Evolutionary conservation across 1,140 invertebrate genomes (phyloP), one percentile per base, ranked within the genome.

Genomic region (Melitaea cinxia): DNA sequence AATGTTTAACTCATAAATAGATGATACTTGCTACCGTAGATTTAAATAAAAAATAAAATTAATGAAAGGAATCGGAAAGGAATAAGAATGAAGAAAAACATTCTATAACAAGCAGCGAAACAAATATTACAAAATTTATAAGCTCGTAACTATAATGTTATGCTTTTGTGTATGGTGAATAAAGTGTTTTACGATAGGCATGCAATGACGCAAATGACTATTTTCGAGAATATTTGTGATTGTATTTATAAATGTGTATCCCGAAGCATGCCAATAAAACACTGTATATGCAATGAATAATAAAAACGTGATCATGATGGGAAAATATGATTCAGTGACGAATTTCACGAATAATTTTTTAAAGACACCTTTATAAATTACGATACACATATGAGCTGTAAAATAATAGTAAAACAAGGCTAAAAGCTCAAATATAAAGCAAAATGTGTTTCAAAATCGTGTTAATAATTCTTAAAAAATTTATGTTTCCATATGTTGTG

Each of bases 171-270:
- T 7, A 26, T 10, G 9, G 0, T 45, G 50, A 26, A 33, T 45
- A 14, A 42, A 52, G 49, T 53, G 33, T 10, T 53, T 52, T 61
- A 28, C 49, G 28, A 35, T 24, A 26, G 57, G 21, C 37, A 65
- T 65, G 21, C 37, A 65, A 57, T 52, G 30, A 57, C 55, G 63
- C 54, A 57, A 14, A 39, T 37, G 58, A 52, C 59, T 63, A 66
- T 66, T 64, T 69, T 73, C 28, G 55, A 33, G 61, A 23, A 10
- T 19, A 55, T 65, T 55, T 67, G 53, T 33, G 63, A 59, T 68
- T 35, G 57, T 63, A 55, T 42, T 42, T 42, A 42, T 42, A 42
- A 42, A 42, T 42, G 37, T 15, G 14, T 47, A 23, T 47, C 19
- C 42, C 10, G 17, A 21, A 23, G 42, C 42, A 47, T 23, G 6